Evolutionary conservation across 2,888 invertebrate species (phyloP).

Genomic region (Bugulina stolonifera): DNA sequence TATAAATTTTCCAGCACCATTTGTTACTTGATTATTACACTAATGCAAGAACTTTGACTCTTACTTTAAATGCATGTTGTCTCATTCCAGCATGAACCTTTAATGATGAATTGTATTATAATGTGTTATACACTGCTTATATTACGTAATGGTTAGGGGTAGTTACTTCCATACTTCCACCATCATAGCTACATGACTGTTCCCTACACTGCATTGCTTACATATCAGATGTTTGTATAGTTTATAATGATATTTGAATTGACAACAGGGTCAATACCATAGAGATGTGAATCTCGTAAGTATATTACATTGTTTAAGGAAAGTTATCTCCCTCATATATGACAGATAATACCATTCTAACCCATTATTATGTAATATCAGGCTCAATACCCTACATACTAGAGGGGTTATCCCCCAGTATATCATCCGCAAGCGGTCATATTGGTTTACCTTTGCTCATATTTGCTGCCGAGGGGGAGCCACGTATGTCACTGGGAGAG

Average conservation of each 20-base stretch:
- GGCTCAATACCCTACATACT: too few relatives aligned
- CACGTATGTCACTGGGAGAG: too few relatives aligned
- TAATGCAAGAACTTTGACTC: too few relatives aligned
- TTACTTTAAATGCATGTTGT: background rate
- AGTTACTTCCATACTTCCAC: background rate
- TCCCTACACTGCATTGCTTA: background rate
- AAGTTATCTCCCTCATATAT: background rate
- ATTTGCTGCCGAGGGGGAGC: too few relatives aligned
- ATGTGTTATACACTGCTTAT: background rate
- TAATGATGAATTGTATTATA: background rate
- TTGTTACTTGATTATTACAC: too few relatives aligned
- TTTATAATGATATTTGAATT: background rate
- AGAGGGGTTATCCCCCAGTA: too few relatives aligned
- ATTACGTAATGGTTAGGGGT: background rate
- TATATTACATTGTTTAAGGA: slow-evolving; percentile 31
- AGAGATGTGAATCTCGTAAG: slow-evolving; percentile 51
- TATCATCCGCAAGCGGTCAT: too few relatives aligned
- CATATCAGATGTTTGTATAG: background rate
- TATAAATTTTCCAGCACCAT: too few relatives aligned
- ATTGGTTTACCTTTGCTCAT: too few relatives aligned
- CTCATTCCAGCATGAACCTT: background rate
- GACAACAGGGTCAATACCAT: slow-evolving; percentile 35
- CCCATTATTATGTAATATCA: too few relatives aligned
- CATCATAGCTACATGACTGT: background rate
- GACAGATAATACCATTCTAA: too few relatives aligned